Evolutionary conservation across 2,888 invertebrate species (phyloP), one percentile per base, ranked within the genome.

Genomic region (Amiota mariae): DNA sequence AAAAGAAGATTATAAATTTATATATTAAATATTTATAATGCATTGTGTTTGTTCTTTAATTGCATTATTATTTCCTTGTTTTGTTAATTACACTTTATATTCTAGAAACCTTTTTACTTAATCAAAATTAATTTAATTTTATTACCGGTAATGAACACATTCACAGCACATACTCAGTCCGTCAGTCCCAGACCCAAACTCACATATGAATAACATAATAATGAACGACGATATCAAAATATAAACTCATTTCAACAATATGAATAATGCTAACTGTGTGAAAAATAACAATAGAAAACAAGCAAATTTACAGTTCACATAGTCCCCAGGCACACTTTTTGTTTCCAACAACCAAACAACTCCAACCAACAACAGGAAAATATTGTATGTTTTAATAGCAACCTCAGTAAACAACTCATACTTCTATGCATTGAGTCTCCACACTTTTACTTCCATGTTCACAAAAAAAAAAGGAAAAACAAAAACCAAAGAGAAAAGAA

Each of bases 51-150:
- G 6, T 36, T 36, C 6, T 36, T 36, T 24, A 24, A 24, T 24
- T 24, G 24, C 24, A 24, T 24, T 24, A 2, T 24, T 24, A 3
- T 36, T 36, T 36, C 36, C 36, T 4, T 36, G 8, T 36, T 2
- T 36, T 36, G 36, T 2, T 36, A 36, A 36, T 36, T 36, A 6
- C 4, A 36, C 6, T 36, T 36, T 36, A 63, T 67, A 51, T 67
- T 67, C 20, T 24, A 13, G 51, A 67, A 67, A 67, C 51, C 51
- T 68, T 68, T 68, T 68, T 24, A 68, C 47, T 54, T 68, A 68
- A 68, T 68, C 51, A 68, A 68, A 68, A 68, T 68, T 68, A 24
- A 68, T 68, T 68, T 51, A 54, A 68, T 51, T 68, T 68, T 20
- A 67, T 24, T 51, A 24, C 67, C 15, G 51, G 24, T 46, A 3